A percentile compares a stretch with the other conserved stretches of the same genome.
Evolutionary conservation across 2,797 vertebrate genomes (phyloP).

Genomic region (Protosalanx chinensis): DNA sequence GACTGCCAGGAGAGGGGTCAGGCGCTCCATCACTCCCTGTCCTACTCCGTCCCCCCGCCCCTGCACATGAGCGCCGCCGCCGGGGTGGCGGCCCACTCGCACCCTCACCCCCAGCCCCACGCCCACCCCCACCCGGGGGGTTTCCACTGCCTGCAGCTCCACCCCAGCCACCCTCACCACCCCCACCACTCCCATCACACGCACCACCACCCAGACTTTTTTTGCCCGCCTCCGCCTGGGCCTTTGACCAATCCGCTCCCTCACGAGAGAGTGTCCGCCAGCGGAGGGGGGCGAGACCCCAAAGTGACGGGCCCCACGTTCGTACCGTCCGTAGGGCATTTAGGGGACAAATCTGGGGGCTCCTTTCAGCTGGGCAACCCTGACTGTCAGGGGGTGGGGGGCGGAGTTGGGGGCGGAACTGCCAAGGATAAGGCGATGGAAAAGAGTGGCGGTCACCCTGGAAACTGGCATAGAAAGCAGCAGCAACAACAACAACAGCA

Average conservation of each 20-base stretch:
- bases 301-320: conserved; percentile 87
- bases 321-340: conserved; percentile 86
- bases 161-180: conserved; percentile 77
- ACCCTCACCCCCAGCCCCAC: conserved; percentile 71
- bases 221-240: conserved; percentile 83
- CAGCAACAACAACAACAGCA: conserved; percentile 65
- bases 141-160: conserved; percentile 92
- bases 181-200: conserved; percentile 85
- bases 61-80: conserved; percentile 77
- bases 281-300: conserved; percentile 76
- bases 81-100: conserved; percentile 78
- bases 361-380: conserved; percentile 83
- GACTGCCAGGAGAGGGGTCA: conserved; percentile 90
- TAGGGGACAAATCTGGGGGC: conserved; percentile 81
- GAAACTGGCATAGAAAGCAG: conserved; percentile 76
- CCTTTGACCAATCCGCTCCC: conserved; percentile 71
- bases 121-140: conserved; percentile 79
- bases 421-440: conserved; percentile 83
- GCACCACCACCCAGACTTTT: conserved; percentile 84
- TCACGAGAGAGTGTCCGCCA: conserved; percentile 76
- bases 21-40: conserved; percentile 84
- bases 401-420: conserved; percentile 58
- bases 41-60: conserved; percentile 84
- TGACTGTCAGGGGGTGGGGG: conserved; percentile 77
- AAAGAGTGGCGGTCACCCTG: conserved; percentile 64